These are phyloP conservation scores for Temnothorax unifasciatus DNA, from an alignment of 2,888 invertebrate genomes.

Conservation along the genomic window DNA sequence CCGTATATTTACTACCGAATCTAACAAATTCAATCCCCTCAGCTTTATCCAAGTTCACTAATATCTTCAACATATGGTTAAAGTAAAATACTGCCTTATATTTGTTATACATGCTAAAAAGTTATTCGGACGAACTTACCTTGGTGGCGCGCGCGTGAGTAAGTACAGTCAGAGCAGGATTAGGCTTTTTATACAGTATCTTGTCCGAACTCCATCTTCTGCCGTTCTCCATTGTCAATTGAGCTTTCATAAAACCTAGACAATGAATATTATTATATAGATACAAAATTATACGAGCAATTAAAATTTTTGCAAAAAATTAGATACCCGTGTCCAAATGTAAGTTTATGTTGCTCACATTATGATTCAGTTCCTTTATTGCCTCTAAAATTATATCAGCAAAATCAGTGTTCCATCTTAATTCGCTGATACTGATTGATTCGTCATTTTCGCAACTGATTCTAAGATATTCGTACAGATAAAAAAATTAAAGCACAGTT, in stretches of 20 bases:
- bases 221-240: constrained; percentile 88
- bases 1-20: constrained; percentile 84
- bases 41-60: constrained; percentile 85
- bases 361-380: constrained; percentile 88
- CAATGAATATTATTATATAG: constrained; percentile 2
- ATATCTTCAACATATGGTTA: constrained; percentile 71
- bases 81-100: not conserved
- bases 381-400: constrained; percentile 88
- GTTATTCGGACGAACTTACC: constrained; percentile 75
- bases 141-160: constrained; percentile 88
- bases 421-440: constrained; percentile 86
- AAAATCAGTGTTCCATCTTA: constrained; percentile 88
- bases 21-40: constrained; percentile 87
- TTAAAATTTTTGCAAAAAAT: not conserved
- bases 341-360: constrained; percentile 86
- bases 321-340: constrained; percentile 84
- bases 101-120: not conserved
- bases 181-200: constrained; percentile 82
- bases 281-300: not conserved
- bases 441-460: constrained; percentile 74
- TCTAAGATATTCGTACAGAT: constrained; percentile 76
- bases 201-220: constrained; percentile 89
- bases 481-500: constrained; percentile 64
- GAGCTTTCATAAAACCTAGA: constrained; percentile 88
- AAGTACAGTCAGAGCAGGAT: constrained; percentile 84